Evolutionary conservation across 2,113 vertebrate genomes (phyloP).

Genomic region (Psilopogon haemacephalus): DNA sequence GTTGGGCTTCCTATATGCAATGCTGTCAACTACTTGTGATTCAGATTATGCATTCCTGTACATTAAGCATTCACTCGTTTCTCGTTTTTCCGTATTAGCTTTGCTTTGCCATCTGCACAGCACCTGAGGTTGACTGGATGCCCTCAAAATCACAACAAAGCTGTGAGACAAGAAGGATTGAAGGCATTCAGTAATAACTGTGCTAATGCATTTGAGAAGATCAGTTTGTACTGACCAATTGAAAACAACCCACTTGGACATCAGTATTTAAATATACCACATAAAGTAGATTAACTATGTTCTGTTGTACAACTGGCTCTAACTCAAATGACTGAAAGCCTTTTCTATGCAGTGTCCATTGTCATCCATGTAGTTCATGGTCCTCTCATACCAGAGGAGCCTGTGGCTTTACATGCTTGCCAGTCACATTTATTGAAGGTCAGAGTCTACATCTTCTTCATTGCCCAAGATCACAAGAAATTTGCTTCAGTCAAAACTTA

Average conservation of each 20-base stretch:
- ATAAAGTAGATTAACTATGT: not conserved
- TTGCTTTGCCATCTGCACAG: conserved; percentile 90
- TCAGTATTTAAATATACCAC: conserved; percentile 36
- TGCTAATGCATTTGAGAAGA: conserved; percentile 37
- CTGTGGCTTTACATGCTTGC: not conserved
- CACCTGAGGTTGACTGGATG: conserved; percentile 81
- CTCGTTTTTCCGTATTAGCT: conserved; percentile 91
- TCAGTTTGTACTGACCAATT: conserved; percentile 65
- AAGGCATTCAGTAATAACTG: conserved; percentile 62
- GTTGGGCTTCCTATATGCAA: conserved; percentile 77
- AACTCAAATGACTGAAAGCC: not conserved
- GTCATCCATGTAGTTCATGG: not conserved
- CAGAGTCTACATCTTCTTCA: not conserved
- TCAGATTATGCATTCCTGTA: conserved; percentile 81
- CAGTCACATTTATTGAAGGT: not conserved
- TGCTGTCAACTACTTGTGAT: conserved; percentile 78
- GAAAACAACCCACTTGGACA: conserved; percentile 37
- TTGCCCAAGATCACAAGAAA: not conserved
- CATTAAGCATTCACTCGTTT: conserved; percentile 84
- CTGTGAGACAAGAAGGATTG: conserved; percentile 61
- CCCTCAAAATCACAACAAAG: conserved; percentile 67
- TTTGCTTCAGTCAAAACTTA: not conserved
- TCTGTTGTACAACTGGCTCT: not conserved
- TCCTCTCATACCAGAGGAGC: not conserved
- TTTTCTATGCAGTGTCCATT: not conserved